Conservation (phyloP, 1,140 invertebrate species). For the Aphidius ervi region DNA sequence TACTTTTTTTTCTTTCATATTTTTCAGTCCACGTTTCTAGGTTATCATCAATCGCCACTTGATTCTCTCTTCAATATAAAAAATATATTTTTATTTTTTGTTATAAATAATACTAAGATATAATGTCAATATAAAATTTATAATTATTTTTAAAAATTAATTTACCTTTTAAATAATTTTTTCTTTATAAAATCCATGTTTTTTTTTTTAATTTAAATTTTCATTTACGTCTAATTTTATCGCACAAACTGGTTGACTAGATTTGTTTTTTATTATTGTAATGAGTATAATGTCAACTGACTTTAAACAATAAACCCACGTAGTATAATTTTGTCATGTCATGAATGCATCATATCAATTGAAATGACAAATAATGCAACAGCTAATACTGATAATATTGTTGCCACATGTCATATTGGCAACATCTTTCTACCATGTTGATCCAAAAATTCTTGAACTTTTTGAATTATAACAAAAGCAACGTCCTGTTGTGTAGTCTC, state of each 20-base stretch:
- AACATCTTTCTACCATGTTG: constrained; percentile 31
- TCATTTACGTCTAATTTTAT: too few relatives aligned
- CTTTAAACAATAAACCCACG: constrained; percentile 10
- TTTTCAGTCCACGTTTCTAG: constrained; percentile 67
- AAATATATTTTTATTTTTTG: neutral
- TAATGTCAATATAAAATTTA: too few relatives aligned
- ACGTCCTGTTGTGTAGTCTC: constrained; percentile 11
- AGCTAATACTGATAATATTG: neutral
- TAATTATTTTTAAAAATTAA: too few relatives aligned
- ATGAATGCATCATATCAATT: constrained; percentile 1
- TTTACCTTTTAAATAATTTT: too few relatives aligned
- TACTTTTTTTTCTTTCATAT: constrained; percentile 70
- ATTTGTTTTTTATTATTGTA: too few relatives aligned
- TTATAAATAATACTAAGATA: neutral
- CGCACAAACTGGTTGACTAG: too few relatives aligned
- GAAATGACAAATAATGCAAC: constrained; percentile 5
- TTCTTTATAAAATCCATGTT: too few relatives aligned
- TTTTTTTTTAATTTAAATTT: too few relatives aligned
- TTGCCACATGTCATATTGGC: constrained; percentile 43
- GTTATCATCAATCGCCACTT: constrained; percentile 33
- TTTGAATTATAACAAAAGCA: constrained; percentile 32
- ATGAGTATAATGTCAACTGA: neutral
- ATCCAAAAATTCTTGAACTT: constrained; percentile 37
- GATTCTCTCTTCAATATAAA: constrained; percentile 25
- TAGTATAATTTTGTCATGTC: constrained; percentile 22